Evolutionary conservation across 2,797 vertebrate genomes (phyloP).

Genomic region (Kryptolebias ocellatus): DNA sequence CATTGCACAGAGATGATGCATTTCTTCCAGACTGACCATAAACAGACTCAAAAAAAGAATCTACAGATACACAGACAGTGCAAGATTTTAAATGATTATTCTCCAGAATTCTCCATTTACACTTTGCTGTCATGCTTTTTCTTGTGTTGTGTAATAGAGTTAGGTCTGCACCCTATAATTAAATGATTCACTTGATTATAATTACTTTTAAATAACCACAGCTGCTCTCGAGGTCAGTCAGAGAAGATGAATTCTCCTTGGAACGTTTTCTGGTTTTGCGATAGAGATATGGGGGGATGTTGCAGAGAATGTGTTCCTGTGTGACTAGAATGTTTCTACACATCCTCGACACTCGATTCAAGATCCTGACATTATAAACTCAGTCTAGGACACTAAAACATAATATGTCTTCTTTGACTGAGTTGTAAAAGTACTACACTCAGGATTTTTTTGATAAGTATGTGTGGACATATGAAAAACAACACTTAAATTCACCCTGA

Average conservation of each 20-base stretch:
- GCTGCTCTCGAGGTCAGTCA: constrained; percentile 21
- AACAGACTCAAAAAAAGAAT: no score
- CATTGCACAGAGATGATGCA: not conserved
- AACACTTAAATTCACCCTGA: no score
- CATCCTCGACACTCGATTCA: constrained; percentile 6
- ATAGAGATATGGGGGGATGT: not conserved
- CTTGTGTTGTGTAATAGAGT: constrained; percentile 3
- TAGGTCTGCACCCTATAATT: constrained; percentile 1
- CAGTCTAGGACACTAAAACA: constrained; percentile 44
- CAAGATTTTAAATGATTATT: constrained; percentile 1
- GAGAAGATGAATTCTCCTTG: constrained; percentile 14
- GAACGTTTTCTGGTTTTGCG: not conserved
- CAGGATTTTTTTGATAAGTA: no score
- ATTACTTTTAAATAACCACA: constrained; percentile 19
- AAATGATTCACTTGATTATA: constrained; percentile 15
- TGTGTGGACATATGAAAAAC: no score
- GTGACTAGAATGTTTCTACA: constrained; percentile 35
- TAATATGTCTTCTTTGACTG: no score
- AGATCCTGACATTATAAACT: constrained; percentile 27
- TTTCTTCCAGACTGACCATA: constrained; percentile 6
- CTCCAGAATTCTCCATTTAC: not conserved
- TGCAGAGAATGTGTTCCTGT: constrained; percentile 21
- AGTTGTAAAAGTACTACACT: no score
- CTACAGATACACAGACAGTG: no score
- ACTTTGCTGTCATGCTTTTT: not conserved